phyloP scores from a whole-genome alignment of 2,113 vertebrate species.

The Pteropus alecto region DNA sequence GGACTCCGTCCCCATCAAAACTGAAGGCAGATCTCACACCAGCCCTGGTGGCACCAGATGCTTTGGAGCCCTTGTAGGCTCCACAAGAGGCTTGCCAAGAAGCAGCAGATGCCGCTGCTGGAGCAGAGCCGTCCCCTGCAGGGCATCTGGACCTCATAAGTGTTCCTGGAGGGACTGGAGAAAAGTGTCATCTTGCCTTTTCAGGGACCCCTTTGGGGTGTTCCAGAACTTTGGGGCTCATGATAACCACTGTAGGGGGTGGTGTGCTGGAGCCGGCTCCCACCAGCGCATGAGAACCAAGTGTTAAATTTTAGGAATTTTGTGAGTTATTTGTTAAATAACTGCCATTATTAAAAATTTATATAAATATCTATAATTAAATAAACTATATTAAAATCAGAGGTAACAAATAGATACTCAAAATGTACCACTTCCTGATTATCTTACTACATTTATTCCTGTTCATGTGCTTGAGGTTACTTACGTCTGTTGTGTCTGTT shows the following conservation, averaged over 20 bases:
- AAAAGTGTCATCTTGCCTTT: background rate
- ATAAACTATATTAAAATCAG: background rate
- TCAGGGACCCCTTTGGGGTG: background rate
- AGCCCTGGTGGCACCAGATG: background rate
- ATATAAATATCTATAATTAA: slow-evolving; percentile 2
- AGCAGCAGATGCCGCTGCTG: background rate
- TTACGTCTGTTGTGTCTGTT: background rate
- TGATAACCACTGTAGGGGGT: background rate
- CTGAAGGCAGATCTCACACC: background rate
- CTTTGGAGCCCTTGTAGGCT: background rate
- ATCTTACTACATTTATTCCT: background rate
- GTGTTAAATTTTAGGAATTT: background rate
- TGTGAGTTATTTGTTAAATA: slow-evolving; percentile 29
- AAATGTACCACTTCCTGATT: background rate
- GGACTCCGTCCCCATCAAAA: background rate
- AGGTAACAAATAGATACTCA: background rate
- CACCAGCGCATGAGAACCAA: background rate
- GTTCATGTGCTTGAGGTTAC: background rate
- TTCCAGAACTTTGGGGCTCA: background rate
- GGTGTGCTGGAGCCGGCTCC: background rate
- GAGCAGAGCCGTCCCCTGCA: background rate
- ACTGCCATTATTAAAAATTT: slow-evolving; percentile 24
- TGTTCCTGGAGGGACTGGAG: background rate
- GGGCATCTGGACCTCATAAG: background rate
- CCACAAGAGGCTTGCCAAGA: background rate